These are phyloP conservation scores for Cygnus atratus DNA, from an alignment of 2,113 vertebrate species.

Conservation along the genomic window DNA sequence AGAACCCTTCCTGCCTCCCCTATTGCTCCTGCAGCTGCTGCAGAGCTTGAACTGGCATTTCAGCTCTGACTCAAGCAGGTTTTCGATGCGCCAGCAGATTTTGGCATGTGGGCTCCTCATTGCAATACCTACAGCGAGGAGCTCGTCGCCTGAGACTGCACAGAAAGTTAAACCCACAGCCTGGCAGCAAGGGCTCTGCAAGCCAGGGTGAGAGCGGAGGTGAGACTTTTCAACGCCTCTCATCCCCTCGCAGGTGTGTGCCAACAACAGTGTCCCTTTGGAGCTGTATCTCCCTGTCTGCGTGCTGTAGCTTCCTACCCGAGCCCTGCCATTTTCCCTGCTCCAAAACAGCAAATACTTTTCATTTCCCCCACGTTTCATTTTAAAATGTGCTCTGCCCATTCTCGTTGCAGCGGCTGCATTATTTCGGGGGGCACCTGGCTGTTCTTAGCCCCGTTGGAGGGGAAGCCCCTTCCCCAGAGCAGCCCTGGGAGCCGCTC, in stretches of 20 bases:
- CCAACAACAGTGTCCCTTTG: neutral
- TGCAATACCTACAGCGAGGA: neutral
- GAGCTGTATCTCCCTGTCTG: neutral
- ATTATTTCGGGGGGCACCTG: neutral
- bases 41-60: neutral
- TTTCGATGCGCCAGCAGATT: neutral
- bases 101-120: neutral
- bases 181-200: neutral
- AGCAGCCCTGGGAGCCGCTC: neutral
- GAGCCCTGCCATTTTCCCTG: neutral
- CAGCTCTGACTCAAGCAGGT: neutral
- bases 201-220: neutral
- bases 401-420: neutral
- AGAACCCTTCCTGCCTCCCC: neutral
- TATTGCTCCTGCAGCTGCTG: neutral
- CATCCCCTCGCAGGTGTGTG: rapidly evolving
- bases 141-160: neutral
- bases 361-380: neutral
- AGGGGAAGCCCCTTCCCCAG: neutral
- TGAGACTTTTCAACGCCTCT: neutral
- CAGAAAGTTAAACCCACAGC: neutral
- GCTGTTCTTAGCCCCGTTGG: neutral
- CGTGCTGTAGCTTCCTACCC: neutral
- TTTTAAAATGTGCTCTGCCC: neutral
- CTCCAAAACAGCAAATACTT: neutral